Percentiles rank a stretch among this genome's conserved stretches.
Evolutionary conservation across 2,113 vertebrate genomes (phyloP).

Genomic region (Phainopepla nitens): DNA sequence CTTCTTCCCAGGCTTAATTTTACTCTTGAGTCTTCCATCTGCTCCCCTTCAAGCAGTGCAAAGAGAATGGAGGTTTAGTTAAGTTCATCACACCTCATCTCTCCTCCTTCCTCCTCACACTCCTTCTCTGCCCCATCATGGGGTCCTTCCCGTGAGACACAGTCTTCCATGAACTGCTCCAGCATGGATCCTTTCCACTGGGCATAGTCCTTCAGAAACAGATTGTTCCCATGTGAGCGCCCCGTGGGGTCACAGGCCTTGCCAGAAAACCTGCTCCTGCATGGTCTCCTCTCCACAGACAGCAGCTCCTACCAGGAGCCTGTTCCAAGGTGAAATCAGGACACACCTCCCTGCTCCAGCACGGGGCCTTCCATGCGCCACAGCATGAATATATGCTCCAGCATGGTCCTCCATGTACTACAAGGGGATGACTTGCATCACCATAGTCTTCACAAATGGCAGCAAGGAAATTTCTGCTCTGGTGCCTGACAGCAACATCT

Average conservation of each 20-base stretch:
- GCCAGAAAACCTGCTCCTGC: not conserved
- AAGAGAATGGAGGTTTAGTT: not conserved
- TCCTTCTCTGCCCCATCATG: not conserved
- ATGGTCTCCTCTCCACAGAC: rapidly evolving
- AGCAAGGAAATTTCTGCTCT: not conserved
- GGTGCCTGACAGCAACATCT: not conserved
- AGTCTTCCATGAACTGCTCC: not conserved
- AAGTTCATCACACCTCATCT: not conserved
- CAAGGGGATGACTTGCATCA: not conserved
- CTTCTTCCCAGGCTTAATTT: not conserved
- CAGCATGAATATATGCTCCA: not conserved
- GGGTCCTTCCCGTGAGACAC: not conserved
- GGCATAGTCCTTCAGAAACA: not conserved
- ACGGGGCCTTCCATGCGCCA: not conserved
- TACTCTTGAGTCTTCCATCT: not conserved
- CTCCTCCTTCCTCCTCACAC: not conserved
- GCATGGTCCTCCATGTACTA: not conserved
- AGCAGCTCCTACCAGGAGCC: not conserved
- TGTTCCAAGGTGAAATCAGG: not conserved
- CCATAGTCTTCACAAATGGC: rapidly evolving
- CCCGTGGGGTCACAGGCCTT: not conserved
- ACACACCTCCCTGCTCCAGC: not conserved
- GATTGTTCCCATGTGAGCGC: not conserved
- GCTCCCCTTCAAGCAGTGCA: not conserved
- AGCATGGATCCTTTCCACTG: not conserved